A percentile compares a stretch with the other conserved stretches of the same genome.
phyloP scores from a whole-genome alignment of 2,888 invertebrate genomes.

The Blastobasis lacticolella region DNA sequence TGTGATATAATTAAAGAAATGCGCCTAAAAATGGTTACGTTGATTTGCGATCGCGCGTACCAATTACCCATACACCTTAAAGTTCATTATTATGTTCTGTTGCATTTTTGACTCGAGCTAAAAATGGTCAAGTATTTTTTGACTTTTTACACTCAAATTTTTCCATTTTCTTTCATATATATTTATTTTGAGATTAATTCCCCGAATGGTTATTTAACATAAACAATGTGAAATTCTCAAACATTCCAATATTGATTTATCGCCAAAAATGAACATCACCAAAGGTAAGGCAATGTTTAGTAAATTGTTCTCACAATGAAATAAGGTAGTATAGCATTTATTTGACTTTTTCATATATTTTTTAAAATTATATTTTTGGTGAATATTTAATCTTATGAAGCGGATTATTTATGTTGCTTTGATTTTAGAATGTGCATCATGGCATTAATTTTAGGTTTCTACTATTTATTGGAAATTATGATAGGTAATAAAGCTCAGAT shows the following conservation, averaged over 20 bases:
- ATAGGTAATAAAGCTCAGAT: not conserved
- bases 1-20: constrained; percentile 30
- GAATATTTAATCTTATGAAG: constrained; percentile 16
- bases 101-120: constrained; percentile 69
- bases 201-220: constrained; percentile 41
- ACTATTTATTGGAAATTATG: constrained; percentile 3
- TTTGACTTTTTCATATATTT: constrained; percentile 58
- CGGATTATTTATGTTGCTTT: constrained; percentile 37
- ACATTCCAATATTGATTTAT: constrained; percentile 65
- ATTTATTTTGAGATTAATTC: constrained; percentile 52
- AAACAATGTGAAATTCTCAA: constrained; percentile 52
- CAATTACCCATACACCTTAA: constrained; percentile 29
- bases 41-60: constrained; percentile 34
- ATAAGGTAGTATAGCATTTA: constrained; percentile 75
- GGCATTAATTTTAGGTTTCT: constrained; percentile 21
- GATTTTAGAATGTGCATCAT: constrained; percentile 30
- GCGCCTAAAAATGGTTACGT: constrained; percentile 21
- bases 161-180: constrained; percentile 34
- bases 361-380: constrained; percentile 19
- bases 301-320: constrained; percentile 50
- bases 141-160: constrained; percentile 76
- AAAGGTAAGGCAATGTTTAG: constrained; percentile 67
- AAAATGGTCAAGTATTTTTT: constrained; percentile 74
- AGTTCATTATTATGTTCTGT: constrained; percentile 62
- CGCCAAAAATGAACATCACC: constrained; percentile 58